Evolutionary conservation across 2,113 vertebrate genomes (phyloP), one percentile per base, ranked within the genome.

Genomic region (Trematocara variabile): DNA sequence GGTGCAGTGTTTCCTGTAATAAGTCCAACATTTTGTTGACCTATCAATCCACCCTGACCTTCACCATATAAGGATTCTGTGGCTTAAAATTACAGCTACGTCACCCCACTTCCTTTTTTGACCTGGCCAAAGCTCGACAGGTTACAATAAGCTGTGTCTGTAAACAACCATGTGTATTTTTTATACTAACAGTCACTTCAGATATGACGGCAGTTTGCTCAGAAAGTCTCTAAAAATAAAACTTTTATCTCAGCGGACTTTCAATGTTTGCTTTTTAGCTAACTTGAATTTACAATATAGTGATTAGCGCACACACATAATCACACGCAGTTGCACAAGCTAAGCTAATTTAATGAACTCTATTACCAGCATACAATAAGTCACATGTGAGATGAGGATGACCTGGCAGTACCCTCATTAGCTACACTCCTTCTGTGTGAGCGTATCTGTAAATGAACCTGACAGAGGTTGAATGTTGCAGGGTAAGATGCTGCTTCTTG

Each of bases 261-360:
- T 79, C 10, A n/a, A 39, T n/a, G 13, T 79, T 87, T 1, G 2
- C 14, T 20, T 7, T 86, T 77, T 13, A 75, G 16, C 25, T 41
- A 33, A 41, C 16, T 52, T 50, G 13, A 84, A 81, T 48, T 77
- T 13, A 73, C 55, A 77, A 20, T 63, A 2, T 0, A 20, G n/a
- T 22, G 34, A 55, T 34, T 52, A 63, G 5, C 3, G 33, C 79
- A 1, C 73, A 41, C 53, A 30, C 46, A 75, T 41, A 63, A 14
- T 81, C 28, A 60, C 46, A 82, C 37, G 18, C 39, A 5, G 5
- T 1, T 39, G 55, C 78, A 68, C 44, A 25, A 25, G 25, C 87
- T 86, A 91, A 54, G 50, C 30, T 34, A 65, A 81, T 84, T 92
- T 89, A 88, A 92, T 89, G 60, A 91, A 79, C 77, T 88, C 52